These are phyloP conservation scores for Zaprionus lineosus DNA, from an alignment of 2,888 invertebrate genomes.

Conservation along the genomic window DNA sequence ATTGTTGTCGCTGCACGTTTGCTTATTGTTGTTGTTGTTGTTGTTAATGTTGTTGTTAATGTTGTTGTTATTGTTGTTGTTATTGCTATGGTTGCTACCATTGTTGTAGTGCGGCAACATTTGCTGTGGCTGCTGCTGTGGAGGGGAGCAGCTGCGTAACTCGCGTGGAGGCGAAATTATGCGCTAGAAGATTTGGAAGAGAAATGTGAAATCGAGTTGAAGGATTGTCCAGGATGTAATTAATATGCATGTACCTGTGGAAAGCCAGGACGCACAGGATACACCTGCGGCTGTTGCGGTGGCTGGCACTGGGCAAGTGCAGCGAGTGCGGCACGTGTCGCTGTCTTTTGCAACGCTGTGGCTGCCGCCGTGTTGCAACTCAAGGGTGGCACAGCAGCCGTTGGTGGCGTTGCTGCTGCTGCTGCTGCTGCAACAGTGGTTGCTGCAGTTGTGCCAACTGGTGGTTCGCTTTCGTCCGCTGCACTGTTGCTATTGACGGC, in stretches of 20 bases:
- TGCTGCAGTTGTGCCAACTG: slow-evolving; percentile 27
- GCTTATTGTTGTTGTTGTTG: slow-evolving; percentile 40
- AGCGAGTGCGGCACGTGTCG: slow-evolving; percentile 55
- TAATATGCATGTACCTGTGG: slow-evolving; percentile 85
- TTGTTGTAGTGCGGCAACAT: slow-evolving; percentile 42
- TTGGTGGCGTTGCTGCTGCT: slow-evolving; percentile 28
- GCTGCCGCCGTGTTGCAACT: slow-evolving; percentile 26
- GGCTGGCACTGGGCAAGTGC: slow-evolving; percentile 55
- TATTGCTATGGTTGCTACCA: slow-evolving; percentile 50
- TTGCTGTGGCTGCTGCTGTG: slow-evolving; percentile 56
- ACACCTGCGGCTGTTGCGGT: slow-evolving; percentile 70
- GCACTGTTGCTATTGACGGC: slow-evolving; percentile 43
- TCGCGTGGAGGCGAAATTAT: slow-evolving; percentile 81
- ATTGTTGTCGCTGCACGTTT: slow-evolving; percentile 77
- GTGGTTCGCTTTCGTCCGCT: slow-evolving; percentile 60
- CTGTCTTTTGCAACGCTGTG: slow-evolving; percentile 53
- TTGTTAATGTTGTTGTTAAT: slow-evolving; percentile 43
- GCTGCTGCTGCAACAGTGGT: slow-evolving; percentile 21
- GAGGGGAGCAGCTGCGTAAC: slow-evolving; percentile 72
- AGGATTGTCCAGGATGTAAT: background rate
- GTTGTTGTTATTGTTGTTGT: slow-evolving; percentile 50
- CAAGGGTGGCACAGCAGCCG: slow-evolving; percentile 38
- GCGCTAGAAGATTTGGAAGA: too few species aligned
- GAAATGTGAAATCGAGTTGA: slow-evolving; percentile 14
- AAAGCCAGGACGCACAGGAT: slow-evolving; percentile 93